Percentiles rank a stretch among this genome's conserved stretches.
phyloP scores from a whole-genome alignment of 2,797 vertebrate species.

The Siniperca obscura region DNA sequence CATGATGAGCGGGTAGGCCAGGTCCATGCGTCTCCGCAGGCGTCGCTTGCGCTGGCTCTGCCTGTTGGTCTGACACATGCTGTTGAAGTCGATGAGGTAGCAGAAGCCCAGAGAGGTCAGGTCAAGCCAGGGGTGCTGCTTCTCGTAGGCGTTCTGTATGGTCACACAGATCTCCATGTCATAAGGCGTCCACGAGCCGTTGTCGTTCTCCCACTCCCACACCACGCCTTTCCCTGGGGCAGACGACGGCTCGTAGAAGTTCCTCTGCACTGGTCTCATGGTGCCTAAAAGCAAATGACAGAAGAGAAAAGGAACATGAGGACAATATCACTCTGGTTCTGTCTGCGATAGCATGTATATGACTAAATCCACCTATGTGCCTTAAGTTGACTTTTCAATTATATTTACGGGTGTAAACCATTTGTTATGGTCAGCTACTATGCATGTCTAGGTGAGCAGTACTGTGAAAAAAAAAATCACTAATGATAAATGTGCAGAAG shows the following conservation, averaged over 20 bases:
- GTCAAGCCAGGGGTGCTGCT: constrained; percentile 98
- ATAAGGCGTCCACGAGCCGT: constrained; percentile 93
- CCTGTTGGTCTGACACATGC: constrained; percentile 97
- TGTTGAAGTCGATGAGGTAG: constrained; percentile 97
- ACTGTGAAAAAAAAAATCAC: not conserved
- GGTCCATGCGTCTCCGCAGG: constrained; percentile 94
- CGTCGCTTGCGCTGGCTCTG: constrained; percentile 94
- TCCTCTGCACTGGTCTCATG: constrained; percentile 94
- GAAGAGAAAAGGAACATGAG: constrained; percentile 32
- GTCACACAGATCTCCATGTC: constrained; percentile 98
- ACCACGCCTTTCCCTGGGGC: constrained; percentile 96
- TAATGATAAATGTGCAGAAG: not conserved
- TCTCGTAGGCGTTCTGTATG: constrained; percentile 98
- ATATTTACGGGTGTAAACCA: not conserved
- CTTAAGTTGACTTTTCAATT: not conserved
- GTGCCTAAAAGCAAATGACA: constrained; percentile 85
- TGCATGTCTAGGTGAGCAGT: not conserved
- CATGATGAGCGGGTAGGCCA: constrained; percentile 95
- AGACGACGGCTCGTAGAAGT: constrained; percentile 96
- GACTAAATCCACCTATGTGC: not conserved
- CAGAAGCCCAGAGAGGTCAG: constrained; percentile 96
- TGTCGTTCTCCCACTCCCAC: constrained; percentile 98
- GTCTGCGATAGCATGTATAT: not conserved
- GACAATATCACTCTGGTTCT: not conserved
- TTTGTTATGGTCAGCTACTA: not conserved